Evolutionary conservation across 1,140 invertebrate genomes (phyloP), one percentile per base, ranked within the genome.

Genomic region (Rhizoglyphus robini): DNA sequence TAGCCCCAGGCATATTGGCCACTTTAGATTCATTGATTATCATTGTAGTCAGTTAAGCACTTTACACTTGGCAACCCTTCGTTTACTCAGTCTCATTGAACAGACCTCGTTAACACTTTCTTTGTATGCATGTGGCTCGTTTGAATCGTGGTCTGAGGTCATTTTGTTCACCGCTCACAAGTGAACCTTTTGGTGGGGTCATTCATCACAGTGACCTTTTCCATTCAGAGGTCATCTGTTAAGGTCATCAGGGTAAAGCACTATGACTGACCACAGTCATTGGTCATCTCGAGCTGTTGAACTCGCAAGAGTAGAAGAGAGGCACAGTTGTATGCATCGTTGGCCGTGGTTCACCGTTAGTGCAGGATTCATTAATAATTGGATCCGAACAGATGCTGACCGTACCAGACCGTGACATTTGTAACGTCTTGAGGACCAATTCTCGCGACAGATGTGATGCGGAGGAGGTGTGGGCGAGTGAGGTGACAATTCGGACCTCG

Each of bases 391-490:
- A 54, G 51, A 54, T 54, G 51, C 51, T 54, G 23, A 11, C 31
- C 20, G 51, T 54, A 54, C 51, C 51, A 54, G 23, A 32, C 31
- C 23, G 51, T 54, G 51, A 54, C 51, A 54, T 54, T 54, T 54
- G 51, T 54, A 54, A 54, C 51, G 51, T 54, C 51, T 54, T 54
- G 51, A 54, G 51, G 51, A 54, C 51, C 51, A 8, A 32, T 8
- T 25, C 8, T 54, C 51, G 51, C 20, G 51, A 54, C 51, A 54
- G 51, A 54, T 54, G 51, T 32, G 51, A 54, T 54, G 51, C 51
- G 51, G 51, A 54, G 51, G 51, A 27, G 51, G 8, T 25, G 51
- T 5, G 31, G 20, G 51, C 8, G 8, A 54, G 8, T 32, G 51
- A 54, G 51, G 51, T 54, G 51, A 54, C 51, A 54, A 54, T 23